phyloP scores from a whole-genome alignment of 2,113 vertebrate species.

The Delphinus delphis region DNA sequence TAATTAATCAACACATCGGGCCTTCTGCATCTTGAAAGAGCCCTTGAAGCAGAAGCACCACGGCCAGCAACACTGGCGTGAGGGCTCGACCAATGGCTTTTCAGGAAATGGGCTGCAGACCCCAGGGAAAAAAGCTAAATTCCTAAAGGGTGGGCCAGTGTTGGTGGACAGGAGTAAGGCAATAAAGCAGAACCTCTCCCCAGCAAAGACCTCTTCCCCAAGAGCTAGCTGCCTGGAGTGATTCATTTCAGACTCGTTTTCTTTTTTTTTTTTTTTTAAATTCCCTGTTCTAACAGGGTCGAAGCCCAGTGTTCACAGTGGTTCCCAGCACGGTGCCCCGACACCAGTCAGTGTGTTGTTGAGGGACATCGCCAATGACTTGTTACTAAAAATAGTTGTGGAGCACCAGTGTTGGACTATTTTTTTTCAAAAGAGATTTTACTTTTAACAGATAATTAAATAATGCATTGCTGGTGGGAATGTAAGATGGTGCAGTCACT shows the following conservation, averaged over 20 bases:
- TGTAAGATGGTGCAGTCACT: background rate
- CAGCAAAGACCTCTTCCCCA: background rate
- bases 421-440: background rate
- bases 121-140: background rate
- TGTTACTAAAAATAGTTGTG: background rate
- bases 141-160: background rate
- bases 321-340: background rate
- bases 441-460: background rate
- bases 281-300: no score
- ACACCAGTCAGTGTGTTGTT: background rate
- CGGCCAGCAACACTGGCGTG: rapidly evolving
- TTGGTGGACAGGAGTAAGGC: rapidly evolving
- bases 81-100: rapidly evolving
- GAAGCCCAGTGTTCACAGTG: background rate
- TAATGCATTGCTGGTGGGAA: background rate
- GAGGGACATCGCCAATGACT: rapidly evolving
- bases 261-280: background rate
- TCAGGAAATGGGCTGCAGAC: background rate
- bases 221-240: background rate
- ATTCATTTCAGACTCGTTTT: background rate
- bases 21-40: background rate
- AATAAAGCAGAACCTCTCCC: background rate
- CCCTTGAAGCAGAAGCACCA: background rate
- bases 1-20: background rate
- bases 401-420: background rate